A percentile compares a stretch with the other conserved stretches of the same genome.
phyloP scores from a whole-genome alignment of 1,140 invertebrate genomes.

The Gonioctena quinquepunctata region DNA sequence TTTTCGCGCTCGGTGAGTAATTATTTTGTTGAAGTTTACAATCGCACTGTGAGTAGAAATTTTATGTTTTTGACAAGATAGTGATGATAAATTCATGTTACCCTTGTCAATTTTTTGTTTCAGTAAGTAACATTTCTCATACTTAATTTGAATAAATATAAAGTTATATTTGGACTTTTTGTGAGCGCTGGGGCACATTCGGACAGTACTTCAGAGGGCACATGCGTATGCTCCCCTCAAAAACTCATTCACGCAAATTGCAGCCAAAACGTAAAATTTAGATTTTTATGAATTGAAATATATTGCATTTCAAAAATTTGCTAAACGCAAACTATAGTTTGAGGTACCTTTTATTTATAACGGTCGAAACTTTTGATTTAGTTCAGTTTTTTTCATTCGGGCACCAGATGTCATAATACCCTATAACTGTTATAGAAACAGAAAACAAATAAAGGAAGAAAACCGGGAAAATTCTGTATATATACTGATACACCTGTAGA shows the following conservation, averaged over 20 bases:
- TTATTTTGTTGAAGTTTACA: not conserved
- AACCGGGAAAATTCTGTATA: no score
- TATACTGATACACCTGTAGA: no score
- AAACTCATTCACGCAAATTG: not conserved
- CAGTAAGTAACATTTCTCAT: not conserved
- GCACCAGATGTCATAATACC: no score
- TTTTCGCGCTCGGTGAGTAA: not conserved
- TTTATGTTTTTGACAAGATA: slow-evolving; percentile 4
- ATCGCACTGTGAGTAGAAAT: not conserved
- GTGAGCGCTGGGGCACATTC: slow-evolving; percentile 3
- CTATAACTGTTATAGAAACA: no score
- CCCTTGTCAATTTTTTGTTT: not conserved
- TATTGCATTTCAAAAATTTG: no score
- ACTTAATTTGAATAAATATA: not conserved
- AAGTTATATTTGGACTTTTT: not conserved
- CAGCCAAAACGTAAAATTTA: not conserved
- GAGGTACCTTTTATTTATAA: no score
- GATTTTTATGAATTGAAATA: not conserved
- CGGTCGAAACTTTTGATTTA: no score
- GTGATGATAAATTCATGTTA: not conserved
- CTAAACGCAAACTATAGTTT: no score
- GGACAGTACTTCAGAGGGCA: no score
- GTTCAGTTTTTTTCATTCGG: no score
- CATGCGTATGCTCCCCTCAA: not conserved
- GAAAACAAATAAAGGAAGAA: no score